Conservation (phyloP, 37 sponge, comb jelly and placozoan genomes). For the Axinella damicornis region DNA sequence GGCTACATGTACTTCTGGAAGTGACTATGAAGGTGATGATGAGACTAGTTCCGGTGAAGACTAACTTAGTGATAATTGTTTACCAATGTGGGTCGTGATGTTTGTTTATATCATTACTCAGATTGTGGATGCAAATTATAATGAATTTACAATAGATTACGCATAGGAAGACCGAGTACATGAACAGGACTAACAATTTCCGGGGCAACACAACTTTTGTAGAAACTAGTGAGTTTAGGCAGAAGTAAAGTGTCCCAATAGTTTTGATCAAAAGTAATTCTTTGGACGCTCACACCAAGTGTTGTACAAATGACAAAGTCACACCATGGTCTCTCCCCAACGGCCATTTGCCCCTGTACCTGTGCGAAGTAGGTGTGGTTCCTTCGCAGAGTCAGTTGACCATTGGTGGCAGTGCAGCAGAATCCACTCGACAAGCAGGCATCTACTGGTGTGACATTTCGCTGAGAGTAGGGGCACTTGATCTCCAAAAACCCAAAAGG, state of each 20-base stretch:
- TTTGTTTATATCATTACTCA: too few relatives aligned
- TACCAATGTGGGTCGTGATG: too few relatives aligned
- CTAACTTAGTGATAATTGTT: too few relatives aligned
- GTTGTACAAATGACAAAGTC: constrained; percentile 65
- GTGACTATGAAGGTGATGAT: too few relatives aligned
- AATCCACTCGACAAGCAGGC: too few relatives aligned
- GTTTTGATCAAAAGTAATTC: constrained; percentile 37
- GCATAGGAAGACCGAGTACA: constrained; percentile 43
- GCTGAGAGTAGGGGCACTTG: constrained; percentile 42
- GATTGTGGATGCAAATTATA: too few relatives aligned
- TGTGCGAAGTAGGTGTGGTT: constrained; percentile 56
- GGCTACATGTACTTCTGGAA: too few relatives aligned
- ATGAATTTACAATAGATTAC: too few relatives aligned
- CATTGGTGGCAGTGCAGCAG: too few relatives aligned
- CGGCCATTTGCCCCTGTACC: constrained; percentile 69
- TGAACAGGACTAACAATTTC: constrained; percentile 76
- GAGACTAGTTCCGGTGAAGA: too few relatives aligned
- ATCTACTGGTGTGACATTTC: too few relatives aligned
- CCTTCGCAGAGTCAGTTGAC: constrained; percentile 19
- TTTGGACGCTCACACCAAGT: constrained; percentile 48
- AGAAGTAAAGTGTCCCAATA: constrained; percentile 45
- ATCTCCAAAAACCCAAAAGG: constrained; percentile 60
- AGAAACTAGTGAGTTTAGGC: constrained; percentile 61
- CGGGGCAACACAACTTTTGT: constrained; percentile 68
- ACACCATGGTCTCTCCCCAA: too few relatives aligned